phyloP scores from a whole-genome alignment of 2,888 invertebrate species.

The Drosophila mettleri region DNA sequence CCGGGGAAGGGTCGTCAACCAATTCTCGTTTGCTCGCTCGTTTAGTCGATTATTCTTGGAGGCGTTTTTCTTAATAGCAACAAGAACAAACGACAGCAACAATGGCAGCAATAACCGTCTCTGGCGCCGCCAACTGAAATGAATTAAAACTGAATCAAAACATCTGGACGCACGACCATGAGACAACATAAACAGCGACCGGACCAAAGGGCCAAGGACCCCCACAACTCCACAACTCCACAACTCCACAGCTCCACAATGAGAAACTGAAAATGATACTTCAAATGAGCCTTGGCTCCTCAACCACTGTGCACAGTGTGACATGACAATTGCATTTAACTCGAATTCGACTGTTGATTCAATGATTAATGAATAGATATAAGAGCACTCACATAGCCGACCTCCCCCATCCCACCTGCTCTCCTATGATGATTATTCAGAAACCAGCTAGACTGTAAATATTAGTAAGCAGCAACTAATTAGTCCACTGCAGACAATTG shows the following conservation, averaged over 20 bases:
- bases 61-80: conserved; percentile 81
- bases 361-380: conserved; percentile 48
- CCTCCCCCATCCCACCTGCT: not conserved
- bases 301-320: conserved; percentile 39
- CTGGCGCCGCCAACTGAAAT: conserved; percentile 70
- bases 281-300: conserved; percentile 1
- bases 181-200: conserved; percentile 68
- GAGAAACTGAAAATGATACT: conserved; percentile 11
- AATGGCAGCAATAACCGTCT: conserved; percentile 67
- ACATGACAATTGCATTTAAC: conserved; percentile 17
- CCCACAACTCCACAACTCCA: conserved; percentile 1
- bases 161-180: conserved; percentile 80
- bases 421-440: not conserved
- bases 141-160: conserved; percentile 84
- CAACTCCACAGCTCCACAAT: conserved; percentile 1
- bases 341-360: conserved; percentile 41
- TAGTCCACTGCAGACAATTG: conserved; percentile 10
- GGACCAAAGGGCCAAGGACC: conserved; percentile 18
- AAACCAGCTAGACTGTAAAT: conserved; percentile 1
- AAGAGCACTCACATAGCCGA: no score
- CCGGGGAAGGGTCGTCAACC: conserved; percentile 38
- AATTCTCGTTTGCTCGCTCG: conserved; percentile 70
- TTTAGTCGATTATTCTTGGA: conserved; percentile 78
- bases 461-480: conserved; percentile 10
- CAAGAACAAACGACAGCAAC: conserved; percentile 56